Evolutionary conservation across 2,113 vertebrate genomes (phyloP).

Genomic region (Caranx melampygus): DNA sequence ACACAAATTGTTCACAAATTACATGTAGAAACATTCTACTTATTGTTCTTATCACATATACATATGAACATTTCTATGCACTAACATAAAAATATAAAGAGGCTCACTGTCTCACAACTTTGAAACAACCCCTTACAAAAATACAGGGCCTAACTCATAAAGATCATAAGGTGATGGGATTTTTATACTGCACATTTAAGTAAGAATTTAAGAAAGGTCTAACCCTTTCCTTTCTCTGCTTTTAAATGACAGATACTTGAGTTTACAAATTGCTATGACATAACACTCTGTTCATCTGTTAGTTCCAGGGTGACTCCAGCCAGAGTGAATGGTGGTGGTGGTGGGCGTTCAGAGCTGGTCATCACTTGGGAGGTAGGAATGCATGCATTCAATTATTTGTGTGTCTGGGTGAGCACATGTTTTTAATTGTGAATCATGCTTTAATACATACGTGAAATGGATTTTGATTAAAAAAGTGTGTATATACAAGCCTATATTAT

Average conservation of each 20-base stretch:
- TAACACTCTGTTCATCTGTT: slow-evolving; percentile 26
- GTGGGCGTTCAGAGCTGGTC: slow-evolving; percentile 94
- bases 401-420: neutral
- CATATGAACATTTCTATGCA: no score
- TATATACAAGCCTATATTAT: neutral
- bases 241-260: neutral
- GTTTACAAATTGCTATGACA: neutral
- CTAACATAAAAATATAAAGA: no score
- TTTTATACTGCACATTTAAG: neutral
- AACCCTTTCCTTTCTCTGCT: neutral
- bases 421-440: neutral
- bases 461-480: no score
- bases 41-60: slow-evolving; percentile 7
- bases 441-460: neutral
- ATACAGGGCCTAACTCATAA: neutral
- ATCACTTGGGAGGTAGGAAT: slow-evolving; percentile 96
- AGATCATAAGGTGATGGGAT: neutral
- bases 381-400: neutral
- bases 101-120: no score
- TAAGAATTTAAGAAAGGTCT: neutral
- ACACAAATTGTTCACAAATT: slow-evolving; percentile 6
- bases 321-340: slow-evolving; percentile 94
- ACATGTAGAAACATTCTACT: neutral
- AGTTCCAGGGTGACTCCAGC: slow-evolving; percentile 93
- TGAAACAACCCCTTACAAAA: neutral